Evolutionary conservation across 2,888 invertebrate species (phyloP).

Genomic region (Drosophila nr. perissopoda): DNA sequence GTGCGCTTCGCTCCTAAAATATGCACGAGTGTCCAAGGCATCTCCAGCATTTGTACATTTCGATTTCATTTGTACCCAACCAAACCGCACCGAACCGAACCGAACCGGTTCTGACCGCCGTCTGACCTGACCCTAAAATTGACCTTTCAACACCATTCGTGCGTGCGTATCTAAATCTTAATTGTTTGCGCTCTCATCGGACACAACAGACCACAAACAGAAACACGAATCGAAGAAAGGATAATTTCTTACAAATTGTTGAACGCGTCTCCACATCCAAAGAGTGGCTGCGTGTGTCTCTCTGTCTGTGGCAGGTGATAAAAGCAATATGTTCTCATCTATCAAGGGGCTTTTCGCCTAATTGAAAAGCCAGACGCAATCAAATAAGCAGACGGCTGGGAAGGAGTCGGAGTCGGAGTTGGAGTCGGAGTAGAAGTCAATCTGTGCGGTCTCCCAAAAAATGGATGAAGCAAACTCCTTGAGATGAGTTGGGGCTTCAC

Average conservation of each 20-base stretch:
- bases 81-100: neutral
- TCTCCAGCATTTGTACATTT: slow-evolving; percentile 36
- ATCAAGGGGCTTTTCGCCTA: slow-evolving; percentile 39
- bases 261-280: slow-evolving; percentile 12
- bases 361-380: slow-evolving; percentile 47
- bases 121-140: slow-evolving; percentile 25
- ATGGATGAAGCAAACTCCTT: slow-evolving; percentile 24
- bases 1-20: slow-evolving; percentile 33
- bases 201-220: slow-evolving; percentile 8
- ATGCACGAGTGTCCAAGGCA: slow-evolving; percentile 28
- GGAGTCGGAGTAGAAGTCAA: neutral
- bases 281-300: neutral
- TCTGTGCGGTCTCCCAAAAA: slow-evolving; percentile 45
- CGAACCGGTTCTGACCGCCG: slow-evolving; percentile 44
- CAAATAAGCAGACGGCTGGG: neutral
- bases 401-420: neutral
- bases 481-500: neutral
- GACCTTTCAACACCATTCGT: slow-evolving; percentile 56
- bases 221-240: slow-evolving; percentile 36
- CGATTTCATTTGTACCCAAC: slow-evolving; percentile 10
- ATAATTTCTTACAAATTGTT: slow-evolving; percentile 64
- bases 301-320: slow-evolving; percentile 61
- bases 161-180: slow-evolving; percentile 69
- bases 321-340: slow-evolving; percentile 61
- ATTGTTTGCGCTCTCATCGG: slow-evolving; percentile 43